Percentiles rank a stretch among this genome's conserved stretches.
These are phyloP conservation scores for Acanthisitta chloris DNA, from an alignment of 2,113 vertebrate genomes.

Conservation along the genomic window DNA sequence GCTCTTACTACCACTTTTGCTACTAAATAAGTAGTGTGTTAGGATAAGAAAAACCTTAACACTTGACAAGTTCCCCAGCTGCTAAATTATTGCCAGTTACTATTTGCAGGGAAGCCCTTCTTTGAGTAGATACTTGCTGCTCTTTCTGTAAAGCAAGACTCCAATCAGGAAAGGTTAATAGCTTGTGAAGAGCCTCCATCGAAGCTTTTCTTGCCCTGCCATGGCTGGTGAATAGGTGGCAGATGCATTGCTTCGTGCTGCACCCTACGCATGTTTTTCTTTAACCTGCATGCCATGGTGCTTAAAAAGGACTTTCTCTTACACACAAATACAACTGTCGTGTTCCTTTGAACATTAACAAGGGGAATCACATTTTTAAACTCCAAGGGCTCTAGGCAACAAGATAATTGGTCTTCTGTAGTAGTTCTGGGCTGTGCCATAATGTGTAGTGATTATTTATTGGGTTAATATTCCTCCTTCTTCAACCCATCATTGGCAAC, in stretches of 20 bases:
- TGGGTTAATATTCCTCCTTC: neutral
- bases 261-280: neutral
- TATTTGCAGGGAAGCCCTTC: constrained; percentile 18
- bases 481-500: neutral
- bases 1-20: neutral
- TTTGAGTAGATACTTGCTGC: constrained; percentile 1
- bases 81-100: constrained; percentile 35
- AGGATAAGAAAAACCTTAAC: neutral
- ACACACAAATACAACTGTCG: neutral
- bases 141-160: constrained; percentile 54
- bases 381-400: neutral
- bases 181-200: constrained; percentile 36
- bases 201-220: constrained; percentile 28
- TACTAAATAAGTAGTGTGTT: neutral
- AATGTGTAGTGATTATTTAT: neutral
- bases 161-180: constrained; percentile 70
- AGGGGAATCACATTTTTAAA: neutral
- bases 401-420: constrained; percentile 1
- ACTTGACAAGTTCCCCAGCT: neutral
- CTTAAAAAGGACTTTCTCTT: neutral
- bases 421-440: neutral
- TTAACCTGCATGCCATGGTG: neutral
- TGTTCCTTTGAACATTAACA: neutral
- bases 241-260: neutral
- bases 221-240: constrained; percentile 9